phyloP scores from a whole-genome alignment of 2,113 vertebrate species.

The Eclectus roratus region DNA sequence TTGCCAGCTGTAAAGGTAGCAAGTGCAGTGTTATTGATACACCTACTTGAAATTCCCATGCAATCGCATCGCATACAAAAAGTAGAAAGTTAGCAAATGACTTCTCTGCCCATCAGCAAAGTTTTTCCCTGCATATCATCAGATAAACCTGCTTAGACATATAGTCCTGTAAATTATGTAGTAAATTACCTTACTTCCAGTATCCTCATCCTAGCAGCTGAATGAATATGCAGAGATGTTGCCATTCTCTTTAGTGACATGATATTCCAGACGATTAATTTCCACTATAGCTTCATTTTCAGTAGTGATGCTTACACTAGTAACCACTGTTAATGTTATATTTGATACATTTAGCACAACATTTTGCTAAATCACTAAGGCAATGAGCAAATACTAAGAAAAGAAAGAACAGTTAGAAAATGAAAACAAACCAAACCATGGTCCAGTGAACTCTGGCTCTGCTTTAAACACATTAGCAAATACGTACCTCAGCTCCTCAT shows the following conservation, averaged over 20 bases:
- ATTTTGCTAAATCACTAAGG: background rate
- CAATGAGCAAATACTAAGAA: background rate
- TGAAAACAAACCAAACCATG: constrained; percentile 1
- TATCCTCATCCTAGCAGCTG: constrained; percentile 17
- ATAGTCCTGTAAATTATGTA: background rate
- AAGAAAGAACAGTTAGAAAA: constrained; percentile 4
- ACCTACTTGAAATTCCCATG: background rate
- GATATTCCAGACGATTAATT: constrained; percentile 6
- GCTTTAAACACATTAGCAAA: constrained; percentile 23
- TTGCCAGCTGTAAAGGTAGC: background rate
- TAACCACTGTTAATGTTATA: background rate
- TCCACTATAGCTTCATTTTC: background rate
- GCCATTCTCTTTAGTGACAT: background rate
- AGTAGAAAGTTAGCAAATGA: background rate
- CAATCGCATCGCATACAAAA: background rate
- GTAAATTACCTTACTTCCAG: constrained; percentile 27
- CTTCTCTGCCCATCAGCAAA: background rate
- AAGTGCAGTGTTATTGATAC: background rate
- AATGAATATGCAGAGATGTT: background rate
- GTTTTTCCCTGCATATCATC: background rate
- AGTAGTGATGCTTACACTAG: background rate
- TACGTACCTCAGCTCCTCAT: background rate
- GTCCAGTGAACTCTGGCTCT: background rate
- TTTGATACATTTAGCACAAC: background rate
- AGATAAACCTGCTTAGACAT: background rate